Conservation (phyloP, 2,888 invertebrate genomes). For the Cantharis flavilabris region DNA sequence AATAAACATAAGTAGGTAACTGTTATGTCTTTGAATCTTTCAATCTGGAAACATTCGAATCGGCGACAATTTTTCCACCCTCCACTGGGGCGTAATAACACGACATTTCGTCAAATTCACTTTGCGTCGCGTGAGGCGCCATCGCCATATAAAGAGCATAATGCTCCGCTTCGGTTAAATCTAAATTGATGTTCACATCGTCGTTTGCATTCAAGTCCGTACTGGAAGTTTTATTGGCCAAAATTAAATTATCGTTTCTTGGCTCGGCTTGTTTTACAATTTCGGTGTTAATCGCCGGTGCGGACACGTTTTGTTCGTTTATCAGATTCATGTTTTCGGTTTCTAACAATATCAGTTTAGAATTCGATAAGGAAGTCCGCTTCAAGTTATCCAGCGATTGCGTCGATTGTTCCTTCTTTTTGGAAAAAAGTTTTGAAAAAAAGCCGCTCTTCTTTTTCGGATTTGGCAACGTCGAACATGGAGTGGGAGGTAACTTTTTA, state of each 20-base stretch:
- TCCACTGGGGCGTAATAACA: slow-evolving; percentile 86
- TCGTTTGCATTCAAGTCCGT: slow-evolving; percentile 31
- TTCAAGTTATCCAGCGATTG: slow-evolving; percentile 35
- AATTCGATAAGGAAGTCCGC: slow-evolving; percentile 37
- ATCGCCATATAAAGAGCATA: slow-evolving; percentile 86
- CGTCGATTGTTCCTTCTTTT: slow-evolving; percentile 59
- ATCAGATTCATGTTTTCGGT: not conserved
- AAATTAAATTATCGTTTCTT: not conserved
- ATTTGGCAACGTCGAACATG: slow-evolving; percentile 57
- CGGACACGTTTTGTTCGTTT: not conserved
- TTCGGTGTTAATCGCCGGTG: slow-evolving; percentile 12
- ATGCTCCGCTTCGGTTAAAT: slow-evolving; percentile 85
- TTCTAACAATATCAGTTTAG: not conserved
- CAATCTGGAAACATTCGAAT: slow-evolving; percentile 18
- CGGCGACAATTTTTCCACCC: slow-evolving; percentile 68
- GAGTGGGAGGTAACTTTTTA: slow-evolving; percentile 62
- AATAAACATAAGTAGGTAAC: not conserved
- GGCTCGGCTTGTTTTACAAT: not conserved
- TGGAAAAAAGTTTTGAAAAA: slow-evolving; percentile 67
- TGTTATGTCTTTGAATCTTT: slow-evolving; percentile 26
- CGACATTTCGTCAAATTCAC: slow-evolving; percentile 87
- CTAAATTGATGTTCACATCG: slow-evolving; percentile 58
- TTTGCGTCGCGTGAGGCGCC: slow-evolving; percentile 83
- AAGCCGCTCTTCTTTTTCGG: slow-evolving; percentile 66
- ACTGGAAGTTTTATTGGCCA: slow-evolving; percentile 15